Percentiles rank a stretch among this genome's conserved stretches.
phyloP scores from a whole-genome alignment of 2,888 invertebrate species.

The Lymantria monacha region DNA sequence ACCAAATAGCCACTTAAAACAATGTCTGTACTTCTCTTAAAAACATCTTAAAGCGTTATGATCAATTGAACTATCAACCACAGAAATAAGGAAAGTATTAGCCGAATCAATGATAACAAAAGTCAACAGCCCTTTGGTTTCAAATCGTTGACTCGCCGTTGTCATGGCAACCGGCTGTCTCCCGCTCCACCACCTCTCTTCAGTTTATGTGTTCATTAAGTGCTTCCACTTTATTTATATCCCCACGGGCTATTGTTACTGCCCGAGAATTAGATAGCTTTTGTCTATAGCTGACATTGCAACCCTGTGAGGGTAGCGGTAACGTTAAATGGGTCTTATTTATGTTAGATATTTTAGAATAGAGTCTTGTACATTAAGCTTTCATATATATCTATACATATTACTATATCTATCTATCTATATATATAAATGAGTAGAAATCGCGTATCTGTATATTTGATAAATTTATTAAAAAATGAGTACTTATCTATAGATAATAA shows the following conservation, averaged over 20 bases:
- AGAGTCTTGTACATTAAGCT: background rate
- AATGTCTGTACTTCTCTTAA: no score
- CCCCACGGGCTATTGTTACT: constrained; percentile 66
- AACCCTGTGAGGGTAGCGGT: constrained; percentile 35
- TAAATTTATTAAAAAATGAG: no score
- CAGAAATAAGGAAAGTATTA: background rate
- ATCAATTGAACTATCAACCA: no score
- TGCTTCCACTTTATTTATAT: constrained; percentile 72
- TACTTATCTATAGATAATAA: no score
- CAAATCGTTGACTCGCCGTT: constrained; percentile 31
- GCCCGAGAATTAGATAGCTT: constrained; percentile 65
- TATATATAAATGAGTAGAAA: no score
- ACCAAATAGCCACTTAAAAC: no score
- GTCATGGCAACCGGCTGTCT: constrained; percentile 57
- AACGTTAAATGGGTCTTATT: constrained; percentile 33
- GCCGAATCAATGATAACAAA: background rate
- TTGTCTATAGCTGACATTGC: constrained; percentile 70
- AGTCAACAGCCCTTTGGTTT: constrained; percentile 15
- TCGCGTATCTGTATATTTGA: no score
- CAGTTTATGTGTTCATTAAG: constrained; percentile 77
- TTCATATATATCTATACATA: no score
- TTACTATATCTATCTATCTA: no score
- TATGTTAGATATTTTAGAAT: constrained; percentile 19
- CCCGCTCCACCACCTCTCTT: constrained; percentile 57
- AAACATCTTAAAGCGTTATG: no score